Percentiles rank a stretch among this genome's conserved stretches.
Conservation (phyloP, 1,140 invertebrate species). For the Bombyx mandarina region DNA sequence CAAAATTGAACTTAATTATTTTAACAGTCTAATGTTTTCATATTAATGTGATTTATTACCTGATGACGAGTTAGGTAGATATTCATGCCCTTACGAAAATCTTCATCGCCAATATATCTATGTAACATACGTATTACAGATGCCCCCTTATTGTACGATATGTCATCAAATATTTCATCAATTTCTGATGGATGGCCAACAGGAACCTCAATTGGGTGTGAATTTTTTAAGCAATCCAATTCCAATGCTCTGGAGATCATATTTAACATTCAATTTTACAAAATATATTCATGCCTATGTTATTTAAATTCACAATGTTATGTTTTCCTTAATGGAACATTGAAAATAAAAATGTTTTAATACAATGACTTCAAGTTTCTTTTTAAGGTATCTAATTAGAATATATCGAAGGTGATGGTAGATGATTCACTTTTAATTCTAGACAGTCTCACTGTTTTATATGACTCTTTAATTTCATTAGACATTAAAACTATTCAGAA, state of each 20-base stretch:
- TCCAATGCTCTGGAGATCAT: conserved; percentile 78
- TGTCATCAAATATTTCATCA: conserved; percentile 96
- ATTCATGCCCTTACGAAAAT: conserved; percentile 96
- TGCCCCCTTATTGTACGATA: conserved; percentile 94
- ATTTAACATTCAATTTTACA: not conserved
- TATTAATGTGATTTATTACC: conserved; percentile 23
- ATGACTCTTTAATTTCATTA: too few relatives aligned
- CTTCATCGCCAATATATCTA: conserved; percentile 93
- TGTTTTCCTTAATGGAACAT: too few relatives aligned
- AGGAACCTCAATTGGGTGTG: conserved; percentile 92
- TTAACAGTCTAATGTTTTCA: not conserved
- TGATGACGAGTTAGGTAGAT: conserved; percentile 90
- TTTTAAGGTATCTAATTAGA: too few relatives aligned
- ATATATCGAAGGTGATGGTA: too few relatives aligned
- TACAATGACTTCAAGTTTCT: too few relatives aligned
- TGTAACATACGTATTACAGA: conserved; percentile 97
- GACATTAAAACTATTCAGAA: not conserved
- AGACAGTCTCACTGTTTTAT: too few relatives aligned
- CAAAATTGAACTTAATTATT: too few relatives aligned
- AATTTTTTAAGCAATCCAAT: conserved; percentile 90
- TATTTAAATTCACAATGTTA: too few relatives aligned
- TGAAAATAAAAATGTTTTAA: too few relatives aligned
- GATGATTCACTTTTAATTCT: too few relatives aligned
- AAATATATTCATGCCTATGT: too few relatives aligned
- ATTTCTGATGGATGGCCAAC: conserved; percentile 92